Base-by-base conservation (phyloP, 2,113 vertebrate genomes). In the Machaerirhynchus nigripectus region DNA sequence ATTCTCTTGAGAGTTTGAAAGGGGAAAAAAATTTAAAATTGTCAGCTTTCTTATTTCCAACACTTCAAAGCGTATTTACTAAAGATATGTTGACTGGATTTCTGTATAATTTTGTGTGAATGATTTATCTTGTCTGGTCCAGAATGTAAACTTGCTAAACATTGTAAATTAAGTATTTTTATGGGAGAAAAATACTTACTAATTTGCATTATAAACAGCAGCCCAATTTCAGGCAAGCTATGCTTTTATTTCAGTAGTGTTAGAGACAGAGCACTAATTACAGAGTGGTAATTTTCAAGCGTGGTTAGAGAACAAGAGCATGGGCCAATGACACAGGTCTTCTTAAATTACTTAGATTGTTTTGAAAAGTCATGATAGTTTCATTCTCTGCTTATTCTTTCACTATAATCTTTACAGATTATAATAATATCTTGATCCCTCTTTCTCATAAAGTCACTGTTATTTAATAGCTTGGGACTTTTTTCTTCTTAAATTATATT, bases 71-170 rank as follows among this genome's bases (percentile, higher is more conserved):
- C 7, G 1, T 75, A 67, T 84, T 92, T 95, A 31, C 47, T 63
- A 39, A 93, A 89, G 80, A 71, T 55, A 52, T 28, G 33, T 90
- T 81, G 68, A 63, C 89, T 95, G 64, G 12, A 59, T 96, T 95
- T 92, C 56, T 40, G 57, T 89, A 60, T 89, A 93, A 93, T 92
- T 93, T 95, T 90, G 35, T 74, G 67, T 55, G 79, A 90, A 70
- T 89, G 76, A 92, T 90, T 97, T 96, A 92, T 92, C 92, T 95
- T 89, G 68, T 92, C 69, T 90, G 64, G 76, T 88, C 80, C 95
- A 97, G 95, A 93, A 95, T 84, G 52, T 63, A 90, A 95, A 90
- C 76, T 90, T 90, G 64, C 39, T 95, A 81, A 92, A 90, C 42
- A 47, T 37, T 86, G 35, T 86, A 90, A 97, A 92, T 89, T 55